phyloP scores from a whole-genome alignment of 2,113 vertebrate genomes.

The Neodon shergylaensis region DNA sequence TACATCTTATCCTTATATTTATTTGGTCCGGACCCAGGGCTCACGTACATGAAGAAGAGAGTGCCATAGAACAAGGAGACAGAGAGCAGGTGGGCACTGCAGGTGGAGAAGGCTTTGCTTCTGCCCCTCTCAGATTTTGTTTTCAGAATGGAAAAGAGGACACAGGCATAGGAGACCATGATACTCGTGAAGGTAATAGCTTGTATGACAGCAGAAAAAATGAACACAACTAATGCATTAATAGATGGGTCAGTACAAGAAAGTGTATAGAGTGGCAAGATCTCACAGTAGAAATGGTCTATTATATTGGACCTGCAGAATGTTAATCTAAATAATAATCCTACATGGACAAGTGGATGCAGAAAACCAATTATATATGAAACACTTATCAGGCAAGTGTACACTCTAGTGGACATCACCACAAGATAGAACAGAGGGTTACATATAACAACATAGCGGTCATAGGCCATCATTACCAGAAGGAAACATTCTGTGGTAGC shows the following conservation, averaged over 20 bases:
- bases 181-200: conserved; percentile 37
- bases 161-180: conserved; percentile 33
- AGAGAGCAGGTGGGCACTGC: neutral
- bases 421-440: neutral
- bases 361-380: neutral
- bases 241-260: conserved; percentile 66
- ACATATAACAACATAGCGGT: neutral
- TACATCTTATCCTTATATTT: conserved; percentile 64
- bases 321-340: neutral
- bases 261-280: conserved; percentile 54
- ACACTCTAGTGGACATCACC: neutral
- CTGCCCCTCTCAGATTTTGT: neutral
- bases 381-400: neutral
- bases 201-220: neutral
- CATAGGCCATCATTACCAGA: neutral
- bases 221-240: conserved; percentile 34
- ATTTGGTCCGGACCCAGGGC: conserved; percentile 8
- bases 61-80: neutral
- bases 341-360: neutral
- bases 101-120: neutral
- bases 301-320: conserved; percentile 58
- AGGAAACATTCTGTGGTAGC: neutral
- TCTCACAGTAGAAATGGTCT: conserved; percentile 69
- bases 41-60: conserved; percentile 47
- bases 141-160: conserved; percentile 46